These are phyloP conservation scores for human (Homo sapiens) DNA, from an alignment of 2,113 vertebrate genomes.

Conservation along the genomic window DNA sequence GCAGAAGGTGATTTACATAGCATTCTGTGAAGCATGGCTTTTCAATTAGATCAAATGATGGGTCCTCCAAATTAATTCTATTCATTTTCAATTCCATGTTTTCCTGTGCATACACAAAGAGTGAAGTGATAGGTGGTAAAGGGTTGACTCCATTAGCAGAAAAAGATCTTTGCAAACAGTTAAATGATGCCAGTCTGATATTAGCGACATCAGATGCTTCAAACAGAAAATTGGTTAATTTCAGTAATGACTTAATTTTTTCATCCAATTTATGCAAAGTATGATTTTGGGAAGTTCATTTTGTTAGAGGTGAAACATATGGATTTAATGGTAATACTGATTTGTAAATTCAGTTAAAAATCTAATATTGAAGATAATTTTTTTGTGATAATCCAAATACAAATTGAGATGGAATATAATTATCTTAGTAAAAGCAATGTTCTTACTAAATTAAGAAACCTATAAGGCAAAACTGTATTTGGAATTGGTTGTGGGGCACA, in stretches of 20 bases:
- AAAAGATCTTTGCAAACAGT: conserved; percentile 45
- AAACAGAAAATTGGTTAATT: conserved; percentile 54
- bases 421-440: conserved; percentile 35
- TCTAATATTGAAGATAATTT: neutral
- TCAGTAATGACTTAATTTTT: conserved; percentile 50
- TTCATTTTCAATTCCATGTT: conserved; percentile 42
- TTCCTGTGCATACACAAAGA: conserved; percentile 1
- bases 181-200: conserved; percentile 30
- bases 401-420: conserved; percentile 46
- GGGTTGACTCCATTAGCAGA: conserved; percentile 15
- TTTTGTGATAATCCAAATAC: conserved; percentile 1
- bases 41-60: conserved; percentile 51
- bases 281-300: conserved; percentile 36
- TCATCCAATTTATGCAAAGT: conserved; percentile 13
- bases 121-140: conserved; percentile 10
- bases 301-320: conserved; percentile 43
- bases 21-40: conserved; percentile 42
- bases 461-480: neutral
- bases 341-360: conserved; percentile 41
- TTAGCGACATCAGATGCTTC: conserved; percentile 16
- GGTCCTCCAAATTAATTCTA: conserved; percentile 54
- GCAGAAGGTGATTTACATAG: conserved; percentile 33
- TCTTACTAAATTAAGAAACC: conserved; percentile 48
- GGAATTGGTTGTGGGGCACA: neutral
- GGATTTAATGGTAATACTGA: conserved; percentile 13